Evolutionary conservation across 2,888 invertebrate species (phyloP).

Genomic region (Tanaodytes sp.): DNA sequence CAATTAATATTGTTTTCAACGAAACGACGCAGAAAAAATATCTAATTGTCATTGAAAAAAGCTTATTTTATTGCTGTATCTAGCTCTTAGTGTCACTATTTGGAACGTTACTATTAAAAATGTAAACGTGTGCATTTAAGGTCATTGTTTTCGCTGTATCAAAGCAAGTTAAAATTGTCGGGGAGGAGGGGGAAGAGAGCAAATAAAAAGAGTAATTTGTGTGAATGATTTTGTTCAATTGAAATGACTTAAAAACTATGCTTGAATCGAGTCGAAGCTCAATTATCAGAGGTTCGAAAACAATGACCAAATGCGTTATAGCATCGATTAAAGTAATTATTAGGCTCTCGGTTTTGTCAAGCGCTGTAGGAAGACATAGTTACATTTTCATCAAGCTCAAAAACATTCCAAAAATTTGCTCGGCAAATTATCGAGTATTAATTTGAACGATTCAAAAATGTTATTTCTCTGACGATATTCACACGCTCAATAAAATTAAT

Average conservation of each 20-base stretch:
- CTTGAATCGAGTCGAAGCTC: no score
- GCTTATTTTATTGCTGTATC: conserved; percentile 42
- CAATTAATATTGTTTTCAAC: conserved; percentile 19
- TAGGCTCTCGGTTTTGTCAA: conserved; percentile 35
- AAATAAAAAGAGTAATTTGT: not conserved
- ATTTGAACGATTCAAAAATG: not conserved
- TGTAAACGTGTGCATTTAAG: conserved; percentile 50
- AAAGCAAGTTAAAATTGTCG: not conserved
- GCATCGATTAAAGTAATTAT: conserved; percentile 32
- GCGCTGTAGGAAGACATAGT: conserved; percentile 51
- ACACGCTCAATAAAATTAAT: no score
- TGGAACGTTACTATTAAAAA: conserved; percentile 36
- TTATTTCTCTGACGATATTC: not conserved
- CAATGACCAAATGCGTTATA: conserved; percentile 38
- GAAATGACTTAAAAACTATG: no score
- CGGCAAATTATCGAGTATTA: conserved; percentile 39
- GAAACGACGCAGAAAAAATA: conserved; percentile 20
- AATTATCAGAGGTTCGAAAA: conserved; percentile 28
- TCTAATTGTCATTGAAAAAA: conserved; percentile 28
- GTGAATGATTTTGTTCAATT: no score
- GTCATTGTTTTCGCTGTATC: conserved; percentile 39
- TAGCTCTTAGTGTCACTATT: conserved; percentile 38
- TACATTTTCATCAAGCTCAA: conserved; percentile 37
- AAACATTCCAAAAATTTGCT: conserved; percentile 35
- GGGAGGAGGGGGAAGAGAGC: not conserved